phyloP scores from a whole-genome alignment of 1,140 invertebrate species.

The Homarus americanus region DNA sequence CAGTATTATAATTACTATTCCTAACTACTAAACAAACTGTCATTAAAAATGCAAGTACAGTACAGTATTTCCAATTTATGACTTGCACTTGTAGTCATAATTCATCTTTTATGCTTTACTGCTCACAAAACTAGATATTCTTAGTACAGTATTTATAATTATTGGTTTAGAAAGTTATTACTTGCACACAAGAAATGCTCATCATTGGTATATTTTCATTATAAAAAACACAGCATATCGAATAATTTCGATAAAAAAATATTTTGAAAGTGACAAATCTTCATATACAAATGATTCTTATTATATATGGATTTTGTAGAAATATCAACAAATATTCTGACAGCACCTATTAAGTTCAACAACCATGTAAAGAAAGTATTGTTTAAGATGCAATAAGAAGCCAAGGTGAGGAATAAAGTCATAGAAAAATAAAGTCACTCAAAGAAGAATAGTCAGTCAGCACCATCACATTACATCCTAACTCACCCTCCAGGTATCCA shows the following conservation, averaged over 20 bases:
- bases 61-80: neutral
- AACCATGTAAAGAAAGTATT: neutral
- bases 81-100: neutral
- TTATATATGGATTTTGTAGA: constrained; percentile 7
- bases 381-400: neutral
- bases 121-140: constrained; percentile 4
- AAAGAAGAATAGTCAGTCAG: neutral
- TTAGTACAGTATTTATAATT: neutral
- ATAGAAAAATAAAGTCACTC: constrained; percentile 3
- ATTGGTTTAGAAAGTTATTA: neutral
- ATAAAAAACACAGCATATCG: neutral
- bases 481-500: neutral
- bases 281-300: constrained; percentile 11
- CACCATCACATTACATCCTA: neutral
- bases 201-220: neutral
- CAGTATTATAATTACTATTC: neutral
- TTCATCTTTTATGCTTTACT: neutral
- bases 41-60: neutral
- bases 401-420: neutral
- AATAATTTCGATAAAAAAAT: neutral
- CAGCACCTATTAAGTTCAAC: constrained; percentile 9
- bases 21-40: neutral
- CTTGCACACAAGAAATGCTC: neutral
- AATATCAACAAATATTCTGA: constrained; percentile 21
- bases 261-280: constrained; percentile 11